phyloP scores from a whole-genome alignment of 2,888 invertebrate genomes.

The Acleris laterana region DNA sequence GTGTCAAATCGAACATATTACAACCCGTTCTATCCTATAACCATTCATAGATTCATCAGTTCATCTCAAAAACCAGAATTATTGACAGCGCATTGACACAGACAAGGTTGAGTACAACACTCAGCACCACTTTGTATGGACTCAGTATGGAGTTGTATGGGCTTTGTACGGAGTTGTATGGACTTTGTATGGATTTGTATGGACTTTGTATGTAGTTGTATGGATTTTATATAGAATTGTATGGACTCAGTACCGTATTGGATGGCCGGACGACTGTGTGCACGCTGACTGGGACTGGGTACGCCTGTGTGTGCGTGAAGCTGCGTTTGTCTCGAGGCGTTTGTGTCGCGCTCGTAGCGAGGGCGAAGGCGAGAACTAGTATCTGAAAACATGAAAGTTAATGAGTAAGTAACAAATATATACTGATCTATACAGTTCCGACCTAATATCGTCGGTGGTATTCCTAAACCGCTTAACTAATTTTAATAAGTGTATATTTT shows the following conservation, averaged over 20 bases:
- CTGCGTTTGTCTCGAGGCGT: conserved; percentile 44
- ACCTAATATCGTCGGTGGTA: no score
- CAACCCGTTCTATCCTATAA: no score
- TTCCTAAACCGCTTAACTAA: no score
- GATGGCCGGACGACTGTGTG: conserved; percentile 26
- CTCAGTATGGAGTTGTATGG: conserved; percentile 16
- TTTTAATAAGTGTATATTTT: no score
- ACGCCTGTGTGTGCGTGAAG: conserved; percentile 17
- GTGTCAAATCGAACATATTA: no score
- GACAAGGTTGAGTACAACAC: background rate
- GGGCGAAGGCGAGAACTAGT: conserved; percentile 39
- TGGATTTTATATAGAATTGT: background rate
- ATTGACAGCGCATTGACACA: conserved; percentile 1
- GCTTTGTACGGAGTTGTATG: background rate
- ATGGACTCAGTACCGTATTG: conserved; percentile 17
- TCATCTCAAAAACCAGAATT: conserved; percentile 9
- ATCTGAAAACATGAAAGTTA: conserved; percentile 34
- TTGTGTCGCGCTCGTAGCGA: conserved; percentile 33
- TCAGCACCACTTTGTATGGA: background rate
- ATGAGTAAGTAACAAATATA: background rate
- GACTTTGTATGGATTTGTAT: no score
- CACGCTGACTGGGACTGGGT: conserved; percentile 25
- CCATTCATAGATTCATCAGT: background rate
- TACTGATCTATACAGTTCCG: no score
- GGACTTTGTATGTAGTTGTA: conserved; percentile 25